A percentile compares a stretch with the other conserved stretches of the same genome.
Evolutionary conservation across 2,797 vertebrate genomes (phyloP).

Genomic region (Eospalax fontanierii): DNA sequence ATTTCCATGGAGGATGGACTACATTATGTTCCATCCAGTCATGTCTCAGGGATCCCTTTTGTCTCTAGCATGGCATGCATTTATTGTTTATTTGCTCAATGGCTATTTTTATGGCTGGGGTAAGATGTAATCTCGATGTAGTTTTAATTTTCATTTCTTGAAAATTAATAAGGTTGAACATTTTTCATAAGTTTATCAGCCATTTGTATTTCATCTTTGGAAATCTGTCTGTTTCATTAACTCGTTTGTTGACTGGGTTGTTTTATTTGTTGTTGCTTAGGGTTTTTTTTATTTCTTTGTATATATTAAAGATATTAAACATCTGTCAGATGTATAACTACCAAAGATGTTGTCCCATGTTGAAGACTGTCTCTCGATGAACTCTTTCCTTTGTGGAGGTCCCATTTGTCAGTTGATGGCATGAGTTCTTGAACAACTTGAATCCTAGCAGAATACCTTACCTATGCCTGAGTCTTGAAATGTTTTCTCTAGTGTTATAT

Average conservation of each 20-base stretch:
- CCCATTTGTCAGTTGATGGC: neutral
- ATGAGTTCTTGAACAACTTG: neutral
- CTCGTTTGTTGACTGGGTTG: neutral
- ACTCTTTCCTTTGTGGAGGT: neutral
- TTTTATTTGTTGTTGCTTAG: neutral
- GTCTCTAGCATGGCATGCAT: neutral
- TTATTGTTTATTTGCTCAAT: neutral
- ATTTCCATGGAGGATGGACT: neutral
- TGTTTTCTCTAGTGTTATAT: neutral
- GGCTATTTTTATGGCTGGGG: neutral
- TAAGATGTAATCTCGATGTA: neutral
- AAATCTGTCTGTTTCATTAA: neutral
- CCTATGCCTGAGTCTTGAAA: neutral
- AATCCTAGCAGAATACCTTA: neutral
- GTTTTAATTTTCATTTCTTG: neutral
- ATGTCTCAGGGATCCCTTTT: neutral
- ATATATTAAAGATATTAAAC: neutral
- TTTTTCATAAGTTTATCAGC: neutral
- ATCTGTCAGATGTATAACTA: neutral
- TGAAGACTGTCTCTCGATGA: neutral
- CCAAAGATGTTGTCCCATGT: too few relatives aligned
- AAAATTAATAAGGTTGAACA: neutral
- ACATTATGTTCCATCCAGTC: neutral
- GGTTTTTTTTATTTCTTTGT: neutral
- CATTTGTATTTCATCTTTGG: neutral